phyloP scores from a whole-genome alignment of 1,140 invertebrate genomes.

The Sarcophaga bullata region DNA sequence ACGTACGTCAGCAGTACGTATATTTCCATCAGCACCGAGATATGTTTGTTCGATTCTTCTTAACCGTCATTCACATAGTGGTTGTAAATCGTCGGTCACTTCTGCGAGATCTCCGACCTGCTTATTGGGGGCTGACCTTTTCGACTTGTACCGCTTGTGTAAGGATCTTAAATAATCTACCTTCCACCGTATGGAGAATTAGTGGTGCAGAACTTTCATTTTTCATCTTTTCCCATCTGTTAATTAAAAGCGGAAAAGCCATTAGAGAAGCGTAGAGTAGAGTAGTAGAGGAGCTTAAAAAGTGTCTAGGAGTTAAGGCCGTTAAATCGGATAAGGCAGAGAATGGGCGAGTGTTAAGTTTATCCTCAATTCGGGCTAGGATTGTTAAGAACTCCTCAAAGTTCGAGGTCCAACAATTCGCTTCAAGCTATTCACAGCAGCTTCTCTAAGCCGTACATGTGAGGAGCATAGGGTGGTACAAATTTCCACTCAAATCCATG shows the following conservation, averaged over 20 bases:
- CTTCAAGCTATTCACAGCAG: constrained; percentile 52
- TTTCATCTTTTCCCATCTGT: constrained; percentile 4
- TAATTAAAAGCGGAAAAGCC: constrained; percentile 10
- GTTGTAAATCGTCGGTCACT: constrained; percentile 54
- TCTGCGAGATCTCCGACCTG: constrained; percentile 48
- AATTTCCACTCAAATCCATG: constrained; percentile 39
- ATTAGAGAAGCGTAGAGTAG: constrained; percentile 42
- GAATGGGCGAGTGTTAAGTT: constrained; percentile 47
- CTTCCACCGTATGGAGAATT: constrained; percentile 20
- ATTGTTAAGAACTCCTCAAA: constrained; percentile 56
- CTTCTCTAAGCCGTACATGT: constrained; percentile 59
- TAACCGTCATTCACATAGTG: constrained; percentile 56
- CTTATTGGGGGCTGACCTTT: background rate
- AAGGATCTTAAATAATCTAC: constrained; percentile 25
- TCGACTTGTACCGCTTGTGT: constrained; percentile 23
- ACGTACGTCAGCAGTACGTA: constrained; percentile 21
- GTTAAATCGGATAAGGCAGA: constrained; percentile 33
- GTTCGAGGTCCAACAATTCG: constrained; percentile 45
- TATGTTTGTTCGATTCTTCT: constrained; percentile 50
- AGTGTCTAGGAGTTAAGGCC: constrained; percentile 43
- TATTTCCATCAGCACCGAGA: constrained; percentile 1
- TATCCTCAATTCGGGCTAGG: constrained; percentile 50
- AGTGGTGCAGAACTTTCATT: constrained; percentile 26
- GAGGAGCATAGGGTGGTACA: constrained; percentile 51
- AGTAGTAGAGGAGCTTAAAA: no score